Evolutionary conservation across 1,140 invertebrate genomes (phyloP), one percentile per base, ranked within the genome.

Genomic region (Vanessa atalanta): DNA sequence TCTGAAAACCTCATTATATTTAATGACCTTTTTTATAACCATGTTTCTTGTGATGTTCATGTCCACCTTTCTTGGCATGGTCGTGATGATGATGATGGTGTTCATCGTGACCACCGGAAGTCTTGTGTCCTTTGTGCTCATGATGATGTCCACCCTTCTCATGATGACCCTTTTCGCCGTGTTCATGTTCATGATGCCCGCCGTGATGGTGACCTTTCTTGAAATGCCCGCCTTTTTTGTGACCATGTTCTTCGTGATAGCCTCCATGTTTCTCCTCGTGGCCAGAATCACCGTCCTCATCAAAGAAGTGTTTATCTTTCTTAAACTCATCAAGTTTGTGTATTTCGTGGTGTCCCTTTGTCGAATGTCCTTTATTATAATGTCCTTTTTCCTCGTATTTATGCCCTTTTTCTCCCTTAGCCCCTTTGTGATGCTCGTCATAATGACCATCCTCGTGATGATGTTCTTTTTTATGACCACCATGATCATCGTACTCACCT

Each of bases 341-440:
- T 50, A 95, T 94, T 83, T 95, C 96, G 80, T 97, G 95, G 75
- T 97, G 96, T 73, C 96, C 96, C n/a, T 96, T 96, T 51, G 94
- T 96, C 0, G 95, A 96, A 85, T 97, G 96, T 0, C 96, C 96
- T 73, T 97, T 96, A 77, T 96, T 96, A 79, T 96, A 95, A 64
- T 95, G 75, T 88, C 94, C 93, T 55, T 94, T 93, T 83, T 95
- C 94, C 79, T 94, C 93, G 66, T 94, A 94, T 78, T 94, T 94
- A 72, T 94, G 93, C 15, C 95, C 95, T 74, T 96, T 95, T 79
- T 95, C 94, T 26, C 94, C 94, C 78, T 96, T 94, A 78, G 94
- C 94, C 63, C 94, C 94, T 77, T 96, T 95, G 70, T 96, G 95
- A 6, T 96, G 96, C 37, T 95, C 95, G 74, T 96, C 96, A 77